These are phyloP conservation scores for Dryococelus australis DNA, from an alignment of 2,888 invertebrate genomes.

Conservation along the genomic window DNA sequence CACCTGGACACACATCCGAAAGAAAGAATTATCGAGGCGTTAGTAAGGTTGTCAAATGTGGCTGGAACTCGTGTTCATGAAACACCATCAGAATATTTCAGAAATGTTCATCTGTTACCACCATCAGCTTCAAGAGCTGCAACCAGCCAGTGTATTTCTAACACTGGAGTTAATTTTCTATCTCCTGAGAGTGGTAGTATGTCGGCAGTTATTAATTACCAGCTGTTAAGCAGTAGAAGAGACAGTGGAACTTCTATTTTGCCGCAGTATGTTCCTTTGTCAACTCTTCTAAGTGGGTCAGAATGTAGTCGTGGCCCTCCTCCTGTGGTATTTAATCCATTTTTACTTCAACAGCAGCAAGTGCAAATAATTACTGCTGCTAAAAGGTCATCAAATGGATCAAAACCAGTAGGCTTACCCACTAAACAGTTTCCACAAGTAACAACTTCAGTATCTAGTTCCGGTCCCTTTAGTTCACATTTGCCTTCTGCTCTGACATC, in stretches of 20 bases:
- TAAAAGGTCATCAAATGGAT: not conserved
- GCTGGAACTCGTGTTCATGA: not conserved
- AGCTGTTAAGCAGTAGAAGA: slow-evolving; percentile 64
- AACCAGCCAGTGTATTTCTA: not conserved
- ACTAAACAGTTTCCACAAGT: not conserved
- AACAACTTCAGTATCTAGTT: not conserved
- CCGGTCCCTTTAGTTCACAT: not conserved
- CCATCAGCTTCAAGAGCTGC: not conserved
- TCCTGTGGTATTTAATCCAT: slow-evolving; percentile 58
- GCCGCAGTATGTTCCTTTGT: slow-evolving; percentile 64
- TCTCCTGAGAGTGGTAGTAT: slow-evolving; percentile 33
- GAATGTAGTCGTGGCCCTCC: not conserved
- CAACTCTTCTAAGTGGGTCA: slow-evolving; percentile 49
- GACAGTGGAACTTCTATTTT: slow-evolving; percentile 59
- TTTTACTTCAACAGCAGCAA: slow-evolving; percentile 59
- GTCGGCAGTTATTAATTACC: slow-evolving; percentile 59
- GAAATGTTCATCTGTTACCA: not conserved
- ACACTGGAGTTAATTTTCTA: not conserved
- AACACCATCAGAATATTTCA: not conserved
- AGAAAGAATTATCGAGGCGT: slow-evolving; percentile 85
- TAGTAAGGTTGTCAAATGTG: slow-evolving; percentile 54
- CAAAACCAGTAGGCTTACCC: not conserved
- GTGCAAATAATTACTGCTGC: slow-evolving; percentile 56
- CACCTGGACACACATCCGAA: slow-evolving; percentile 88
- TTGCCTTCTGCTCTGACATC: not conserved